Conservation (phyloP, 1,140 invertebrate species). For the Melipona quadrifasciata region DNA sequence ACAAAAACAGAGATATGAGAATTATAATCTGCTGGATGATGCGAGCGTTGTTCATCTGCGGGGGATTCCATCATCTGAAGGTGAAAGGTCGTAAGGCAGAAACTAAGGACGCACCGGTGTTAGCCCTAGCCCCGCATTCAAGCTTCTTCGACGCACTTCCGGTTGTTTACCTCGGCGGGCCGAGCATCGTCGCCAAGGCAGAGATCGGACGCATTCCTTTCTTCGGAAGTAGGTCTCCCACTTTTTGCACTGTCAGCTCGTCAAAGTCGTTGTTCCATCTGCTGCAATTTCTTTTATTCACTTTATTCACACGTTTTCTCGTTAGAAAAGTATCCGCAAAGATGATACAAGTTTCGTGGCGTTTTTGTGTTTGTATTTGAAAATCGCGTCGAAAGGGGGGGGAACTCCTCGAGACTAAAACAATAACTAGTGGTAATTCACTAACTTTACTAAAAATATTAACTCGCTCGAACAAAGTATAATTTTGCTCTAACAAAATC, state of each 20-base stretch:
- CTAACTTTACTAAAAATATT: too few species aligned
- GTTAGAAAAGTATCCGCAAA: neutral
- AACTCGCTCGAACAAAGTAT: neutral
- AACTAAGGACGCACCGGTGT: conserved; percentile 89
- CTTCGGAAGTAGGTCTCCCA: conserved; percentile 90
- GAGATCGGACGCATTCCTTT: conserved; percentile 90
- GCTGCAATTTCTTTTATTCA: neutral
- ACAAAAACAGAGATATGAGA: conserved; percentile 81
- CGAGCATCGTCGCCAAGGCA: conserved; percentile 93
- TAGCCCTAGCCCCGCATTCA: conserved; percentile 95
- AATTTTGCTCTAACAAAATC: neutral
- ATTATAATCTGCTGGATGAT: conserved; percentile 86
- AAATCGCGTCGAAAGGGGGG: neutral
- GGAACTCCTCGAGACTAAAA: too few species aligned
- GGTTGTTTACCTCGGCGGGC: conserved; percentile 90
- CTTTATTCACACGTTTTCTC: too few species aligned
- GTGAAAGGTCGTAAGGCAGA: conserved; percentile 86
- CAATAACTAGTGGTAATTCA: too few species aligned
- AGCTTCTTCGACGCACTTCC: conserved; percentile 94
- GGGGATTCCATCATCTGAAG: conserved; percentile 90
- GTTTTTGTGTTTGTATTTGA: neutral
- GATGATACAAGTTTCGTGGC: neutral
- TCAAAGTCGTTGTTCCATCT: conserved; percentile 9
- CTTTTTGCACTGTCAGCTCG: conserved; percentile 31
- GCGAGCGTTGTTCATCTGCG: conserved; percentile 88